Conservation (phyloP, 2,797 vertebrate genomes). For the Otolemur crassicaudatus region DNA sequence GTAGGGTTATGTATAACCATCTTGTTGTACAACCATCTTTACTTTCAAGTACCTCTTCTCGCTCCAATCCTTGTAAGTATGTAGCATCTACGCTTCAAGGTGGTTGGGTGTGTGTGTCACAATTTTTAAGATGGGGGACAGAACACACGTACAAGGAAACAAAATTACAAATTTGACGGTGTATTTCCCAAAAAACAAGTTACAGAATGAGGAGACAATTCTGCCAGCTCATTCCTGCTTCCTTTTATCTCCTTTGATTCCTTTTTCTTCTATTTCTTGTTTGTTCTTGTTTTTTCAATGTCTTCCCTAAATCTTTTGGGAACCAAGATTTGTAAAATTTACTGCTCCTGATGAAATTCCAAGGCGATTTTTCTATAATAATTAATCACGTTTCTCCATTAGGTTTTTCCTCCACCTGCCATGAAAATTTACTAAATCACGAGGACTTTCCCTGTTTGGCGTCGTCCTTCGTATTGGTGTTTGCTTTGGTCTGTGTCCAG, state of each 20-base stretch:
- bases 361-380: background rate
- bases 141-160: background rate
- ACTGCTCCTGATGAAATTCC: background rate
- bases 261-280: background rate
- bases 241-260: background rate
- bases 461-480: background rate
- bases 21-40: background rate
- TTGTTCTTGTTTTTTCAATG: background rate
- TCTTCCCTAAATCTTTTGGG: slow-evolving; percentile 25
- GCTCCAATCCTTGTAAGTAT: background rate
- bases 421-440: background rate
- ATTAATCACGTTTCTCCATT: background rate
- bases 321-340: background rate
- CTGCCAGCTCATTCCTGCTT: background rate
- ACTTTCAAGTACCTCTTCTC: background rate
- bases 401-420: background rate
- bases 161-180: background rate
- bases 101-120: background rate
- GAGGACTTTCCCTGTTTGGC: background rate
- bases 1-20: background rate
- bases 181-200: background rate
- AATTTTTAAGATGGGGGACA: background rate
- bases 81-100: background rate
- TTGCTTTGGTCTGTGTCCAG: slow-evolving; percentile 45
- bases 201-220: background rate